Evolutionary conservation across 1,140 invertebrate genomes (phyloP), one percentile per base, ranked within the genome.

Genomic region (Scaptomyza hsui): DNA sequence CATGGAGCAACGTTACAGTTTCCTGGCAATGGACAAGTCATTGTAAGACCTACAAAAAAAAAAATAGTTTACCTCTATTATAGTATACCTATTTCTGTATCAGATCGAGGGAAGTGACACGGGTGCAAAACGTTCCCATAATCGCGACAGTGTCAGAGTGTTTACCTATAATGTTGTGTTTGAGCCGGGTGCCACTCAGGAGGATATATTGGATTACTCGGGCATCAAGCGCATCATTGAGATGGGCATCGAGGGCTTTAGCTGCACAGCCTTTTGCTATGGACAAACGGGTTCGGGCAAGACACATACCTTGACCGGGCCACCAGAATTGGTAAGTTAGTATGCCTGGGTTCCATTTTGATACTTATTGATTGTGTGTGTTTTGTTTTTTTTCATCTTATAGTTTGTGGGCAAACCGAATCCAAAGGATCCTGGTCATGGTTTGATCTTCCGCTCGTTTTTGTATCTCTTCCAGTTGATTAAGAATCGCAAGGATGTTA

Each of bases 231-330:
- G 95, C 26, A 94, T 98, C 9, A 95, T 98, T 56, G 96, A 98
- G 86, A 98, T 98, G 96, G 96, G 97, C 9, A 94, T 98, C 3
- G 96, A 97, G 80, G 97, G 97, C 0, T 99, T 98, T 91, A 97
- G 97, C 67, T 97, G 97, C 70, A 99, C 98, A 2, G 95, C 95
- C 7, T 97, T 98, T 91, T 99, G 98, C 83, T 99, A 99, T 92
- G 98, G 98, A 41, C 98, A 99, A 92, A 99, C 98, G 0, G 98
- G 98, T 16, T 97, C 97, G 83, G 98, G 98, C 9, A 99, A 99
- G 92, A 99, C 98, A 0, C 97, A 98, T 90, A 98, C 98, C 0
- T 94, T 99, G 44, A 98, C 97, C 0, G 98, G 98, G 53, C 97
- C 97, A 47, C 97, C 96, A 2, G 94, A 95, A 79, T 92, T 97